Evolutionary conservation across 2,113 vertebrate genomes (phyloP), one percentile per base, ranked within the genome.

Genomic region (Trematocara marginatum): DNA sequence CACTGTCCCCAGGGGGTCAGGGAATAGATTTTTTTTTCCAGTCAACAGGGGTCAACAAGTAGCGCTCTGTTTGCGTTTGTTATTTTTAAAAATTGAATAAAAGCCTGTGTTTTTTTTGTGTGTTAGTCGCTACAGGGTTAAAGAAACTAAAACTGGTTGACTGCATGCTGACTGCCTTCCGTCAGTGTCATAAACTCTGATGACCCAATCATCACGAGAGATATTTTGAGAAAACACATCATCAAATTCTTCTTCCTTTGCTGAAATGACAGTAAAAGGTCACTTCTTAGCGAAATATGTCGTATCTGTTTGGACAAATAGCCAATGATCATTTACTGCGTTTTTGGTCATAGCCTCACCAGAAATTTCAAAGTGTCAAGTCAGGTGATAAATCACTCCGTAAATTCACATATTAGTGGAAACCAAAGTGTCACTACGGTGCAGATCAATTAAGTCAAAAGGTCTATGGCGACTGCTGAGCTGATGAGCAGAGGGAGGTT

Each of bases 361-460:
- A 26, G 31, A 40, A 66, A 29, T 26, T 20, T 81, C 42, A 10
- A 18, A 38, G 35, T n/a, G 20, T 5, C 13, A 79, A 42, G 51
- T 26, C 12, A 26, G 18, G 3, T 8, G 59, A 52, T 35, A 13
- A 61, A 64, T 81, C n/a, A 4, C 15, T 38, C 13, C 3, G 4
- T 23, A 38, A 31, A 80, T 20, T 69, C 13, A 18, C 45, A 15
- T 6, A 51, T 64, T n/a, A 45, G 29, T 42, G 1, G 6, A 83
- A 82, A 59, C n/a, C 9, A 57, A 51, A 88, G 64, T 81, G 81
- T 82, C 16, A 40, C 59, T 13, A 2, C 10, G 16, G 86, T 26
- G 51, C 26, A 35, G 91, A 88, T 90, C 81, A 87, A 78, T 90
- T 71, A 88, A 89, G 88, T 90, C 87, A 79, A 84, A 90, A 82